phyloP scores from a whole-genome alignment of 2,888 invertebrate genomes.

The Pilophorus perplexus region DNA sequence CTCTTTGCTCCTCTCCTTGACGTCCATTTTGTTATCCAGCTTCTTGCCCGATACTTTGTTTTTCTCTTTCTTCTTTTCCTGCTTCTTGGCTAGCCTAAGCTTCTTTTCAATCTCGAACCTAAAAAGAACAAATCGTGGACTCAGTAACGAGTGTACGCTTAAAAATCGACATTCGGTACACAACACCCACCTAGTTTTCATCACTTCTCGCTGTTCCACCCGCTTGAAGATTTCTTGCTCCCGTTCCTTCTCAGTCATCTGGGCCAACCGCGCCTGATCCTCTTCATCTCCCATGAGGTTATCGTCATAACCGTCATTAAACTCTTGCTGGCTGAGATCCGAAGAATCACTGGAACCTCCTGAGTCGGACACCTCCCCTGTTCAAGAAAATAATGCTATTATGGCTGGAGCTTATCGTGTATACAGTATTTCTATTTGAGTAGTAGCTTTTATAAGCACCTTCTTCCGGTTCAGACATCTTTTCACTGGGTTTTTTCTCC shows the following conservation, averaged over 20 bases:
- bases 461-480: constrained; percentile 77
- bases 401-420: too few species aligned
- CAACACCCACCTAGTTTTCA: constrained; percentile 72
- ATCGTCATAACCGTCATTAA: constrained; percentile 95
- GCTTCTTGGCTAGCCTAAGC: constrained; percentile 75
- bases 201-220: constrained; percentile 88
- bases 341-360: constrained; percentile 61
- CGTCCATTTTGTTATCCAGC: constrained; percentile 57
- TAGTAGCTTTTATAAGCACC: too few species aligned
- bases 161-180: neutral
- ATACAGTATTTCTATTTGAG: too few species aligned
- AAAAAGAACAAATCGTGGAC: constrained; percentile 17
- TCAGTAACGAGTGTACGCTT: neutral
- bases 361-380: constrained; percentile 78
- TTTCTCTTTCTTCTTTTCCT: constrained; percentile 64
- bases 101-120: constrained; percentile 95
- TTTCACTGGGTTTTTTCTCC: constrained; percentile 56
- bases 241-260: constrained; percentile 93
- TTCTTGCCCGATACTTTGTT: constrained; percentile 48
- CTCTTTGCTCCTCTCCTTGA: constrained; percentile 77
- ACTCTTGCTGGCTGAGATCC: constrained; percentile 76
- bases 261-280: constrained; percentile 82
- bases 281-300: constrained; percentile 96
- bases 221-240: constrained; percentile 97
- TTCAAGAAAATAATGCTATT: too few species aligned